These are phyloP conservation scores for Melospiza georgiana DNA, from an alignment of 2,113 vertebrate genomes.

Conservation along the genomic window DNA sequence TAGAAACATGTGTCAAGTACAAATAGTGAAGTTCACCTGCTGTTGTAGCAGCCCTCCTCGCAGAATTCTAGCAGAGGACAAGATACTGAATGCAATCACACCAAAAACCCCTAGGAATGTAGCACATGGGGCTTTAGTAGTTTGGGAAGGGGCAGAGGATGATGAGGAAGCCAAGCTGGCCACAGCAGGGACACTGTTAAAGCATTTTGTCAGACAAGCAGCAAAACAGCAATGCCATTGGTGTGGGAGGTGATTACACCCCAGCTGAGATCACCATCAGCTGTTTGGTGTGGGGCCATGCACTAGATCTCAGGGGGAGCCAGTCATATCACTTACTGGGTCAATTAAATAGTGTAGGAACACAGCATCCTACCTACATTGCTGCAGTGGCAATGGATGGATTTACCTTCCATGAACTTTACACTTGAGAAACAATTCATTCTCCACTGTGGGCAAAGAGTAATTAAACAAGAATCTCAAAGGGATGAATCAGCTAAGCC, in stretches of 20 bases:
- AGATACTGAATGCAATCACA: not conserved
- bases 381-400: not conserved
- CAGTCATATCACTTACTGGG: not conserved
- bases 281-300: not conserved
- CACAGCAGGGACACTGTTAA: not conserved
- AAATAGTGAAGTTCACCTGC: not conserved
- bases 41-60: not conserved
- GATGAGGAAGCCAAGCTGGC: not conserved
- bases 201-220: not conserved
- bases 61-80: not conserved
- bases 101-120: not conserved
- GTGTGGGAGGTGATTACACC: not conserved
- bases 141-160: not conserved
- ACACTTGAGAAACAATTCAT: not conserved
- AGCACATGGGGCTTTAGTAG: not conserved
- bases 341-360: not conserved
- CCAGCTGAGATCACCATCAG: not conserved
- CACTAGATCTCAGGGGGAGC: not conserved
- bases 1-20: not conserved
- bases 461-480: not conserved
- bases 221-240: not conserved
- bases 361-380: not conserved
- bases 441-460: not conserved
- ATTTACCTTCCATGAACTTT: constrained; percentile 5
- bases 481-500: not conserved